Evolutionary conservation across 2,113 vertebrate genomes (phyloP).

Genomic region (Symphodus melops): DNA sequence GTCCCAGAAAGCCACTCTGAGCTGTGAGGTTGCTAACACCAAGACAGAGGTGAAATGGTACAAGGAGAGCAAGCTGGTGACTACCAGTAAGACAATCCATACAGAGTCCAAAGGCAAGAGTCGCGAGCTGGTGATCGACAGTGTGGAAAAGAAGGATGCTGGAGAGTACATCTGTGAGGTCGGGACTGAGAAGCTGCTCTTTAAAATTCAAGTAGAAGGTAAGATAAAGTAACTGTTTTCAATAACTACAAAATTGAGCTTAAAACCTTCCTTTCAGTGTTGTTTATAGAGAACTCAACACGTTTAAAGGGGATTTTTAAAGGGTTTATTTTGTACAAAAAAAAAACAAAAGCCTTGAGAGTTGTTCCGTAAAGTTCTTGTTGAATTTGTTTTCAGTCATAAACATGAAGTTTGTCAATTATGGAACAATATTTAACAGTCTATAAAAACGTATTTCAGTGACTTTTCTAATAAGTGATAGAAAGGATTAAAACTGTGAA

Average conservation of each 20-base stretch:
- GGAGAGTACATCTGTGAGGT: conserved; percentile 86
- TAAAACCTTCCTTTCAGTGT: not conserved
- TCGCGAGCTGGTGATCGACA: conserved; percentile 78
- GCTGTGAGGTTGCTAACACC: conserved; percentile 81
- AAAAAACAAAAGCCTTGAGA: not conserved
- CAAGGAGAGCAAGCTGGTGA: conserved; percentile 83
- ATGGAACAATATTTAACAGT: too few species aligned
- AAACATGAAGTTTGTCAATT: too few species aligned
- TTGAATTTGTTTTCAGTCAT: too few species aligned
- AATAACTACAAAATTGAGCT: not conserved
- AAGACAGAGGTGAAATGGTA: conserved; percentile 85
- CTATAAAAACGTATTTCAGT: too few species aligned
- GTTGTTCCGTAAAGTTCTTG: not conserved
- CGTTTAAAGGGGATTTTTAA: conserved; percentile 39
- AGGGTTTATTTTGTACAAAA: not conserved
- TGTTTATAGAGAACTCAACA: conserved; percentile 39
- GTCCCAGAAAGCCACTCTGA: conserved; percentile 77
- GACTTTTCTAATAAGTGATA: too few species aligned
- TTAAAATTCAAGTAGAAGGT: conserved; percentile 82
- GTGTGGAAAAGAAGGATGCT: conserved; percentile 83
- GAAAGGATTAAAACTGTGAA: too few species aligned
- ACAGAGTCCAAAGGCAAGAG: conserved; percentile 72
- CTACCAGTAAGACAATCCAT: conserved; percentile 74
- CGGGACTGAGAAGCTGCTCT: conserved; percentile 79
- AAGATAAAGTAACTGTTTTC: conserved; percentile 54